phyloP scores from a whole-genome alignment of 2,113 vertebrate genomes.

The Athene noctua region DNA sequence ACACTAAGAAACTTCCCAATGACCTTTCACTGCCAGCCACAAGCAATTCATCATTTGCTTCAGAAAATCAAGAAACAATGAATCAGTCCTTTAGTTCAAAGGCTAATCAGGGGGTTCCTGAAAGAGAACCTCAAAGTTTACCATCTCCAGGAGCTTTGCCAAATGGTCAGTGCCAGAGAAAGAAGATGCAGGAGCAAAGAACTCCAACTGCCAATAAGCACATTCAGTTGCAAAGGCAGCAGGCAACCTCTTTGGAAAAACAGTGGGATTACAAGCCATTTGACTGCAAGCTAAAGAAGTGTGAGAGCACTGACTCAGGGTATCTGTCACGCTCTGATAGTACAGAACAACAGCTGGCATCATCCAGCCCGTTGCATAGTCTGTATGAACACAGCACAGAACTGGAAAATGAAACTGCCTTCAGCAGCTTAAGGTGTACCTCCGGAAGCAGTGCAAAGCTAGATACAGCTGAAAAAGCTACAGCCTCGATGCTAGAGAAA shows the following conservation, averaged over 20 bases:
- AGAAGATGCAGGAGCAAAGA: constrained; percentile 55
- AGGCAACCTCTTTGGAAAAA: constrained; percentile 79
- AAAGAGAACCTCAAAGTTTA: background rate
- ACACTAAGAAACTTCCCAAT: background rate
- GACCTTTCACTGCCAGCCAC: background rate
- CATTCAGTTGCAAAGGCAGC: constrained; percentile 80
- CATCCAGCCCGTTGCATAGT: constrained; percentile 74
- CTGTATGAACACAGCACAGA: constrained; percentile 76
- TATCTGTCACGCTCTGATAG: constrained; percentile 89
- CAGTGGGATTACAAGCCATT: constrained; percentile 75
- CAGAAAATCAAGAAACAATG: background rate
- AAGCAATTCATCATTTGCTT: background rate
- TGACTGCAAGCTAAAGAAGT: constrained; percentile 84
- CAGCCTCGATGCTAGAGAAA: constrained; percentile 75
- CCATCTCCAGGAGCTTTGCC: background rate
- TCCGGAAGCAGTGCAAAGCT: background rate
- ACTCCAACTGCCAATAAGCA: constrained; percentile 54
- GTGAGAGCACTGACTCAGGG: constrained; percentile 94
- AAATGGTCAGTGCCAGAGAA: background rate
- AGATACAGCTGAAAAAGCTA: constrained; percentile 15
- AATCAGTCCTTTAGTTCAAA: background rate
- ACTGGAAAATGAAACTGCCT: constrained; percentile 69
- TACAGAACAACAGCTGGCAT: constrained; percentile 76
- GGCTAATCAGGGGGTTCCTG: background rate
- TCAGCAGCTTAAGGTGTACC: constrained; percentile 17